Percentiles rank a stretch among this genome's conserved stretches.
phyloP scores from a whole-genome alignment of 2,113 vertebrate genomes.

The Onychostoma macrolepis region DNA sequence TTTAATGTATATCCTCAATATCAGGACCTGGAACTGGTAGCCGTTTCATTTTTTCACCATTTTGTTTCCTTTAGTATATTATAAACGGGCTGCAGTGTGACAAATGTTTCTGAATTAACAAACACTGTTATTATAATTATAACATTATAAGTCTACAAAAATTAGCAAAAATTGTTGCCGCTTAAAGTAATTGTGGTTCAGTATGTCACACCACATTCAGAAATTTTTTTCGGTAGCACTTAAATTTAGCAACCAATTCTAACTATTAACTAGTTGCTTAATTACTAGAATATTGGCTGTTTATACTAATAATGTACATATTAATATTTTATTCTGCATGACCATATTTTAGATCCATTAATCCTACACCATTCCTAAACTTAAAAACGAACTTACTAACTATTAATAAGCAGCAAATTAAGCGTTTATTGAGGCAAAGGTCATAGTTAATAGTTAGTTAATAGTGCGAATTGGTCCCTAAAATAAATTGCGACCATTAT shows the following conservation, averaged over 20 bases:
- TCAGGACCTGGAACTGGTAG: not conserved
- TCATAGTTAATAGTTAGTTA: too few species aligned
- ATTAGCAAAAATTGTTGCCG: not conserved
- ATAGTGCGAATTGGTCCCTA: not conserved
- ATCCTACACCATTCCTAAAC: not conserved
- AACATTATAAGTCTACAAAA: not conserved
- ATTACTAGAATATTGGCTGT: not conserved
- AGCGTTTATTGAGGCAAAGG: too few species aligned
- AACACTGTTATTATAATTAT: too few species aligned
- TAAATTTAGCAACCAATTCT: not conserved
- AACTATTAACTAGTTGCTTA: not conserved
- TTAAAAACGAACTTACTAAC: too few species aligned
- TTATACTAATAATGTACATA: not conserved
- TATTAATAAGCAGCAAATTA: too few species aligned
- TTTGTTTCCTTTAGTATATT: not conserved
- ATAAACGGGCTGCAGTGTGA: not conserved
- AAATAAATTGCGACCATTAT: not conserved
- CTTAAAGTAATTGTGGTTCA: too few species aligned
- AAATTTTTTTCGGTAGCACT: too few species aligned
- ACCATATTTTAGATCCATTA: not conserved
- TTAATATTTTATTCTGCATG: not conserved
- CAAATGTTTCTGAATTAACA: not conserved
- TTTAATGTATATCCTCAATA: not conserved
- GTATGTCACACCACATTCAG: too few species aligned
- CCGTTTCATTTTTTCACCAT: not conserved